phyloP scores from a whole-genome alignment of 2,113 vertebrate species.

The Triplophysa dalaica region DNA sequence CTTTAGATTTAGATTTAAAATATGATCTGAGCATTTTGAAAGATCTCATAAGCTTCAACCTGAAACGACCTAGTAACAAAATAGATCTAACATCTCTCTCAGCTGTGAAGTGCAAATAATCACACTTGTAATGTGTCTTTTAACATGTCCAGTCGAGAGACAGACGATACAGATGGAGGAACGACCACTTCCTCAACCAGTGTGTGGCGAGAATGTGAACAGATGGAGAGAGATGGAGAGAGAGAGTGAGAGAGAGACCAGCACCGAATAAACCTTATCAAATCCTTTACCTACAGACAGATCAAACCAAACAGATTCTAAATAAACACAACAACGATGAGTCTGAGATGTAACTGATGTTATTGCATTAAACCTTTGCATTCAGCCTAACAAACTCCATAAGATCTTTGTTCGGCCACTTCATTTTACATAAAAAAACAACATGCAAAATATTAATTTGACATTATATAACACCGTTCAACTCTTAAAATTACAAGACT shows the following conservation, averaged over 20 bases:
- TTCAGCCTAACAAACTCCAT: no score
- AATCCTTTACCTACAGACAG: not conserved
- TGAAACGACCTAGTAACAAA: not conserved
- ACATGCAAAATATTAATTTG: no score
- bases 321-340: no score
- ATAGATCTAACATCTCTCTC: not conserved
- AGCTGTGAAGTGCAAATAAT: conserved; percentile 13
- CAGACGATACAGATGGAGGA: conserved; percentile 9
- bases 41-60: not conserved
- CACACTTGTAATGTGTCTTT: conserved; percentile 11
- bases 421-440: no score
- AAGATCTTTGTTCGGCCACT: no score
- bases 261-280: not conserved
- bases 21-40: not conserved
- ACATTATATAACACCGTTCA: no score
- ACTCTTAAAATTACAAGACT: no score
- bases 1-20: no score
- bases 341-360: no score
- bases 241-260: not conserved
- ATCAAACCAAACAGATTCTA: not conserved
- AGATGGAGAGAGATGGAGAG: conserved; percentile 7
- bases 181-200: conserved; percentile 17
- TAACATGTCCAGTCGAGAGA: not conserved
- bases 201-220: conserved; percentile 29
- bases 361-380: no score